Evolutionary conservation across 2,113 vertebrate species (phyloP), one percentile per base, ranked within the genome.

Genomic region (Epinephelus moara): DNA sequence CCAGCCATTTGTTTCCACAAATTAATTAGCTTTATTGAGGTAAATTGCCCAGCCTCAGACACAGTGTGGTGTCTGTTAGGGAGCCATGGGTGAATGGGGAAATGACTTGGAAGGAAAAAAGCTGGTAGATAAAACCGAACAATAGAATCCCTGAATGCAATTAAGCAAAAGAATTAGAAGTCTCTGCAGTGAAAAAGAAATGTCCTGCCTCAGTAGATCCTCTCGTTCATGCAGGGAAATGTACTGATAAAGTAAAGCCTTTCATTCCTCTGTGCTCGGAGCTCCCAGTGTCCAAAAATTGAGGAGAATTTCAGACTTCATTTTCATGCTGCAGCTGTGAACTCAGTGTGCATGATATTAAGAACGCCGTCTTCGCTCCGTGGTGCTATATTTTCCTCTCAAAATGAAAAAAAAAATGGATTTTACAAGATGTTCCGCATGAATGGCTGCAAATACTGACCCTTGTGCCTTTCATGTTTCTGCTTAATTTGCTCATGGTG

Each of bases 141-240:
- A 93, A 94, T 85, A 77, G 89, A 88, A 79, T 82, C 63, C 79
- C 66, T 88, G 82, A 93, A 94, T 89, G 84, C 87, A 93, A 94
- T 94, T 93, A 94, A 85, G 87, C 64, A 71, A 75, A 83, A 85
- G 70, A 91, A 93, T 91, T 88, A 88, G 66, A 88, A 81, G 84
- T 87, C 64, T 92, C 40, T 85, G 69, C 75, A 62, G 81, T 63
- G 69, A 84, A 79, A 68, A 78, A 82, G 84, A 82, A 93, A 92
- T 78, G 81, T 85, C 80, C 86, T 88, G 91, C 90, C 83, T 92
- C 87, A 90, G 88, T 90, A 84, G 85, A 87, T 82, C 64, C 70
- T 86, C 82, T 90, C 11, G n/a, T 75, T 90, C 85, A 86, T 77
- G 80, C 88, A 76, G 60, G 52, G 56, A 80, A 75, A 85, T 76